Evolutionary conservation across 2,113 vertebrate species (phyloP).

Genomic region (Bungarus multicinctus): DNA sequence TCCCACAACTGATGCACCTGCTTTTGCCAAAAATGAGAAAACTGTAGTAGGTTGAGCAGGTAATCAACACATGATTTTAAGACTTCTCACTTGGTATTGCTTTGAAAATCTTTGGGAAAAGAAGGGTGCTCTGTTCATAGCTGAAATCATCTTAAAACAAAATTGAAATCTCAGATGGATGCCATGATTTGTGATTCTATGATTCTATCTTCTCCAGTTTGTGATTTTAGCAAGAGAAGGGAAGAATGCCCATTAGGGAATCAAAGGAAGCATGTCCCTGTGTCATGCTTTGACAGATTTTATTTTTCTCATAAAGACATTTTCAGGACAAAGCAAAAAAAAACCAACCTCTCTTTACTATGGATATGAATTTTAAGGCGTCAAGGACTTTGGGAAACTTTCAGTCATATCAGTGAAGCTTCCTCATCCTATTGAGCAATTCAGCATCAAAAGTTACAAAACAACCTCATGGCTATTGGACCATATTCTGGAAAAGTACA

Average conservation of each 20-base stretch:
- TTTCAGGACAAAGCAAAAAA: neutral
- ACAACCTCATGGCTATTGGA: neutral
- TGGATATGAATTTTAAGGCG: neutral
- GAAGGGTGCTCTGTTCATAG: neutral
- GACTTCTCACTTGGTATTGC: neutral
- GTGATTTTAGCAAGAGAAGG: neutral
- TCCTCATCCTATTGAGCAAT: neutral
- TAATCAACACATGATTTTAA: neutral
- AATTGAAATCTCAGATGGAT: neutral
- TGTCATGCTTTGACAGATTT: neutral
- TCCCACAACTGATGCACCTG: neutral
- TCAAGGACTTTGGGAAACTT: neutral
- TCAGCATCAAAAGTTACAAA: too few species aligned
- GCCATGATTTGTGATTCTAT: neutral
- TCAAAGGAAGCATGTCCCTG: neutral
- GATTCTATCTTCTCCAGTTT: neutral
- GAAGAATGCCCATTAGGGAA: neutral
- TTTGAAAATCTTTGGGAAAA: neutral
- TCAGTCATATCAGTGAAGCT: neutral
- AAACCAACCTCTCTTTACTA: neutral
- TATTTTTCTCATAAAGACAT: neutral
- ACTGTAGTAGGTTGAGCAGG: neutral
- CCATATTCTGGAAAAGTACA: neutral
- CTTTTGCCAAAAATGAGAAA: neutral
- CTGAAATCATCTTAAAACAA: neutral